phyloP scores from a whole-genome alignment of 2,113 vertebrate species.

The Lathamus discolor region DNA sequence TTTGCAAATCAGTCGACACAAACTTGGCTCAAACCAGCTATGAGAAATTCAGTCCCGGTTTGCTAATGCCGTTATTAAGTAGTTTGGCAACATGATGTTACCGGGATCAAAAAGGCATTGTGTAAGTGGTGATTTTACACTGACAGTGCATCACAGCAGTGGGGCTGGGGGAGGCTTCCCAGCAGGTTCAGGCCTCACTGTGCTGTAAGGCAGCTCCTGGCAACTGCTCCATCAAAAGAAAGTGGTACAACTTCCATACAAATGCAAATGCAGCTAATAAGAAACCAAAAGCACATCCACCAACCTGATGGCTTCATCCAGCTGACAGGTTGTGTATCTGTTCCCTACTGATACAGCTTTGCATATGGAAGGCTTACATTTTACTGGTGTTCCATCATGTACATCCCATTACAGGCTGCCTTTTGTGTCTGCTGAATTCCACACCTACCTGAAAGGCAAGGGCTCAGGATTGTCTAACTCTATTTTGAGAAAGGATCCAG shows the following conservation, averaged over 20 bases:
- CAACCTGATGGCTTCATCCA: not conserved
- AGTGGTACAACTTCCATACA: no score
- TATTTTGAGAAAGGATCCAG: not conserved
- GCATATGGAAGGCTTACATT: no score
- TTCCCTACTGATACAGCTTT: not conserved
- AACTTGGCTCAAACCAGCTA: not conserved
- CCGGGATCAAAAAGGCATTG: not conserved
- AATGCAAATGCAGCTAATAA: not conserved
- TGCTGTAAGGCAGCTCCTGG: not conserved
- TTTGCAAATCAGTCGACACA: not conserved
- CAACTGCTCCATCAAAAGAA: not conserved
- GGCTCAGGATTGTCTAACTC: not conserved
- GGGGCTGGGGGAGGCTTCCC: not conserved
- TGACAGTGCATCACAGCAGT: not conserved
- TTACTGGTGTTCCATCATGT: not conserved
- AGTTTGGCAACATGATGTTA: not conserved
- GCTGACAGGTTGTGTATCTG: not conserved
- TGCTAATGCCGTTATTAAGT: not conserved
- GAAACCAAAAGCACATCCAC: not conserved
- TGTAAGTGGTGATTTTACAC: not conserved
- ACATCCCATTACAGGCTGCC: not conserved
- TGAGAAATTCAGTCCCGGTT: slow-evolving; percentile 29
- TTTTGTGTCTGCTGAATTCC: no score
- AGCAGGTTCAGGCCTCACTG: not conserved
- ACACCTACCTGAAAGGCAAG: not conserved